Conservation (phyloP, 2,797 vertebrate genomes). For the Cuniculus paca region DNA sequence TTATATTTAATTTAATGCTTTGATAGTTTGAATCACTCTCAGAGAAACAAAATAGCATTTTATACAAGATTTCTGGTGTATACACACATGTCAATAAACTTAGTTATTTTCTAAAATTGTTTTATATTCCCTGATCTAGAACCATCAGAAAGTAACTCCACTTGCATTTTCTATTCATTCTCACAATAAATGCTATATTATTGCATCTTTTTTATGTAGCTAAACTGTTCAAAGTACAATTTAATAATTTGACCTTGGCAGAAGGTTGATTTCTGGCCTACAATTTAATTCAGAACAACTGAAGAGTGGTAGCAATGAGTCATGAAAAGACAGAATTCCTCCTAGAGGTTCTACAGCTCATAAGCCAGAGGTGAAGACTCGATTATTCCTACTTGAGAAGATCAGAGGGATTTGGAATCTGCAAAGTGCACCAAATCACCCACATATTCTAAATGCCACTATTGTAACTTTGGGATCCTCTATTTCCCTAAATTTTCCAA, state of each 20-base stretch:
- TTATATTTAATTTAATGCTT: background rate
- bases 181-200: background rate
- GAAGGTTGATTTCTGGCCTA: background rate
- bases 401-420: background rate
- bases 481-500: background rate
- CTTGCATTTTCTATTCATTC: background rate
- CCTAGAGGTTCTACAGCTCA: background rate
- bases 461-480: background rate
- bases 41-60: background rate
- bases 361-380: background rate
- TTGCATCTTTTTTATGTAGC: background rate
- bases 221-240: background rate
- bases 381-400: background rate
- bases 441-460: background rate
- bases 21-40: background rate
- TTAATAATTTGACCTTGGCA: background rate
- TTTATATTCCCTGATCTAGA: background rate
- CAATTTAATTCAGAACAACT: background rate
- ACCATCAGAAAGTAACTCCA: background rate
- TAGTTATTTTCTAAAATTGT: background rate
- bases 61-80: background rate
- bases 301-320: background rate
- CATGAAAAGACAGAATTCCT: background rate
- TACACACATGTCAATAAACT: background rate
- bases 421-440: background rate